phyloP scores from a whole-genome alignment of 2,113 vertebrate genomes.

The Phoenicopterus ruber region DNA sequence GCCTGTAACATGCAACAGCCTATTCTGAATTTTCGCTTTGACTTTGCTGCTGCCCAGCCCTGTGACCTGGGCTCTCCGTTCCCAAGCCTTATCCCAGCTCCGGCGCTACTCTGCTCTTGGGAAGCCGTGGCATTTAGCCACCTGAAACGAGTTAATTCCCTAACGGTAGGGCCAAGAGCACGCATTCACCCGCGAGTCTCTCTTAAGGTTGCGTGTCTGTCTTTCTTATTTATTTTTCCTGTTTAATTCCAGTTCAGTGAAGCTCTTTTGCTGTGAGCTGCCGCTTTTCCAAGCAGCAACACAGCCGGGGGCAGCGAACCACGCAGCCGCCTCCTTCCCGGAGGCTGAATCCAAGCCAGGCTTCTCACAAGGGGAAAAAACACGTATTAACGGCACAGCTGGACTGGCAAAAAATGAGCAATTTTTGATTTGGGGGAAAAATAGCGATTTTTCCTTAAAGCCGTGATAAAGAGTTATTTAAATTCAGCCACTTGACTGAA shows the following conservation, averaged over 20 bases:
- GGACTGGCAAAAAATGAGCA: neutral
- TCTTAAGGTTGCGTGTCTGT: neutral
- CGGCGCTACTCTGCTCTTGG: neutral
- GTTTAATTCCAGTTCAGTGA: neutral
- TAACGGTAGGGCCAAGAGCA: no score
- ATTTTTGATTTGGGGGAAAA: neutral
- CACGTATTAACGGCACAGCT: rapidly evolving
- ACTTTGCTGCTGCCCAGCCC: neutral
- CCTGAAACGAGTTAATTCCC: neutral
- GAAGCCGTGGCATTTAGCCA: no score
- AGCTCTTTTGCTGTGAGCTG: neutral
- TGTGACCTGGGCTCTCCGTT: rapidly evolving
- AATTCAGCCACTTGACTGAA: neutral
- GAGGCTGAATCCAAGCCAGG: neutral
- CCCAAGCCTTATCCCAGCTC: neutral
- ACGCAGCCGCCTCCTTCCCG: neutral
- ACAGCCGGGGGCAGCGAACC: neutral
- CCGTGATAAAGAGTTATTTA: neutral
- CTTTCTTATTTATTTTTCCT: neutral
- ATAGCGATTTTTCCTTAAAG: neutral
- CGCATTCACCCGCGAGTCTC: neutral
- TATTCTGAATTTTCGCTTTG: neutral
- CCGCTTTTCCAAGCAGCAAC: neutral
- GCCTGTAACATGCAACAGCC: neutral
- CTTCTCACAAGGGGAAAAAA: neutral